phyloP scores from a whole-genome alignment of 2,113 vertebrate genomes.

The Callopanchax toddi region DNA sequence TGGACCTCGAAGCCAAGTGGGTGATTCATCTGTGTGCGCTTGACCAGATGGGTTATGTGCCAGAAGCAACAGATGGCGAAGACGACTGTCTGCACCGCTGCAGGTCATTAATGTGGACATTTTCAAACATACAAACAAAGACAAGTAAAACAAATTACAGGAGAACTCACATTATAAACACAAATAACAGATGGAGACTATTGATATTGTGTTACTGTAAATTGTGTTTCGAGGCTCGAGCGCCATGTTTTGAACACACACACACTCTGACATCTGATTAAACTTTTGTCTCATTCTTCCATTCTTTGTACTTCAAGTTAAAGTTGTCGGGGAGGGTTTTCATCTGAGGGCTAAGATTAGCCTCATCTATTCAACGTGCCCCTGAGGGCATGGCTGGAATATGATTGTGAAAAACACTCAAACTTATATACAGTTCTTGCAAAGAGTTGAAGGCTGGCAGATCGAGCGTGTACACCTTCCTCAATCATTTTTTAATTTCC shows the following conservation, averaged over 20 bases:
- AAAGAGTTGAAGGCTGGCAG: neutral
- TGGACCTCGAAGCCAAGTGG: slow-evolving; percentile 56
- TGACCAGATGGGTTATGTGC: slow-evolving; percentile 67
- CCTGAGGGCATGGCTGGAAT: slow-evolving; percentile 16
- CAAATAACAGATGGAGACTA: slow-evolving; percentile 14
- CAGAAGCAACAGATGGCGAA: slow-evolving; percentile 65
- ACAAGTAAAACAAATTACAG: slow-evolving; percentile 15
- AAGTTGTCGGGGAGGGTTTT: slow-evolving; percentile 7
- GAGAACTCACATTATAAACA: slow-evolving; percentile 14
- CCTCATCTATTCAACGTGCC: slow-evolving; percentile 20
- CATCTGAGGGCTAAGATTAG: slow-evolving; percentile 42
- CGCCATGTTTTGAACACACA: slow-evolving; percentile 12
- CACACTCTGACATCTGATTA: slow-evolving; percentile 22
- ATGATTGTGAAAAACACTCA: slow-evolving; percentile 48
- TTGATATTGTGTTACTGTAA: neutral
- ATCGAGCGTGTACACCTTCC: slow-evolving; percentile 3
- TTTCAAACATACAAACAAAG: slow-evolving; percentile 33
- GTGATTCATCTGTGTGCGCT: slow-evolving; percentile 60
- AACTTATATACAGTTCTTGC: slow-evolving; percentile 23
- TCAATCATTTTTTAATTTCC: slow-evolving; percentile 30
- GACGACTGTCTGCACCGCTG: slow-evolving; percentile 55
- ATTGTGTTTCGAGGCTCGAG: neutral
- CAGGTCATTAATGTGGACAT: slow-evolving; percentile 60
- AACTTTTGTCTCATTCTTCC: slow-evolving; percentile 22
- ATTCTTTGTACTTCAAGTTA: slow-evolving; percentile 2